These are phyloP conservation scores for Steinernema khuongi DNA, from an alignment of 1,140 invertebrate genomes.

Conservation along the genomic window DNA sequence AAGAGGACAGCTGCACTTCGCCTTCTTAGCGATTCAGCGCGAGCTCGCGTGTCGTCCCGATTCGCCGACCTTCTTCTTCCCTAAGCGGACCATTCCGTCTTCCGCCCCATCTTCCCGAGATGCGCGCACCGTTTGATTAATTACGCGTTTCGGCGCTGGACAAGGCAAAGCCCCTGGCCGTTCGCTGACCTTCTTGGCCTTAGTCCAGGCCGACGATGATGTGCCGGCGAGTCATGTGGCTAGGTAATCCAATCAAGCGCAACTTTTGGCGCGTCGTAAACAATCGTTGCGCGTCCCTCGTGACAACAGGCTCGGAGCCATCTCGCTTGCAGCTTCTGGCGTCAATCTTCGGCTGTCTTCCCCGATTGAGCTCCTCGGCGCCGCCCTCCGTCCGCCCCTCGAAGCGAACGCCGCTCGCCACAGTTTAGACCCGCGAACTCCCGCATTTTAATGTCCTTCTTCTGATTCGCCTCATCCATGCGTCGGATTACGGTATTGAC, in stretches of 20 bases:
- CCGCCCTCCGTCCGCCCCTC: no score
- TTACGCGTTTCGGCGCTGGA: constrained; percentile 6
- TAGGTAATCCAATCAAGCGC: constrained; percentile 6
- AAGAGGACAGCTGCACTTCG: no score
- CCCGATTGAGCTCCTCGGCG: no score
- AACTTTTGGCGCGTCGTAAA: constrained; percentile 7
- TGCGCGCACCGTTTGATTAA: constrained; percentile 11
- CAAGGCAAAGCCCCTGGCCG: background rate
- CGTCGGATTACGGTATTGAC: background rate
- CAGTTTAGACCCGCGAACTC: background rate
- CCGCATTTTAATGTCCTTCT: background rate
- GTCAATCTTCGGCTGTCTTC: no score
- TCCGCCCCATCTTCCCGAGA: background rate
- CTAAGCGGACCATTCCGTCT: background rate
- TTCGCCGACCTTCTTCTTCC: background rate
- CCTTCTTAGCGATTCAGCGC: background rate
- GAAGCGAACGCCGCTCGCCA: no score
- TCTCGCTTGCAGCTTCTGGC: no score
- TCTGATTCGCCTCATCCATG: background rate
- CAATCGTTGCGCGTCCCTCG: background rate
- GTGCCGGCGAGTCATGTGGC: background rate
- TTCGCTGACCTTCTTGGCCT: background rate
- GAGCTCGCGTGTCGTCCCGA: background rate
- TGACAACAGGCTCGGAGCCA: background rate
- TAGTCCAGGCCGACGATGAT: background rate